Base-by-base conservation (phyloP, 2,888 invertebrate genomes). In the Boloria selene region DNA sequence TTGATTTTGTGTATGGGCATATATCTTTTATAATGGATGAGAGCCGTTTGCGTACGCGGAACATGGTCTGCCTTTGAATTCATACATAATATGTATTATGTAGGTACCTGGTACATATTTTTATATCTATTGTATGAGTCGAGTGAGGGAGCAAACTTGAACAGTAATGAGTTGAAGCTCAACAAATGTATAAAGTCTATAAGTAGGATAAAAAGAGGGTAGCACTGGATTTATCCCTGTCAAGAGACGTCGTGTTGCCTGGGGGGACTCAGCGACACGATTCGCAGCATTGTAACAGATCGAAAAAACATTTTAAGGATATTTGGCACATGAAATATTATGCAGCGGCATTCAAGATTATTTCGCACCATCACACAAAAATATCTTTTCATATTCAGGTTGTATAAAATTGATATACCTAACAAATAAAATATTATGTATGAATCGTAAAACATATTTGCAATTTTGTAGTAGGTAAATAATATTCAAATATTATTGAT, bases 91-190 rank as follows among this genome's bases (percentile, higher is more conserved):
- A 22, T 22, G 22, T 22, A 22, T n/a, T n/a, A n/a, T n/a, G n/a
- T n/a, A n/a, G n/a, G n/a, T n/a, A n/a, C n/a, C n/a, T n/a, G 22
- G 22, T 22, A 22, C 22, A 22, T 3, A 74, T 75, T 77, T 73
- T 75, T 76, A 74, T 75, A 70, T 72, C 73, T 66, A 82, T 85
- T 86, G 85, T 88, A 82, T 81, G 79, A 72, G 69, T 70, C 77
- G 75, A 79, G 79, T 79, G 79, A 81, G 87, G 85, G 84, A 82
- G 81, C 71, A 69, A 73, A 83, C 82, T 80, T 79, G 78, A 79
- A 78, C 83, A 77, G 79, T 85, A 87, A 88, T 87, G 87, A 86
- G 74, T 72, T 73, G 72, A 79, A 81, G 79, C 80, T 72, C 75
- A 77, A 72, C 74, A 71, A 71, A 72, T 73, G 73, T 73, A 74